Conservation (phyloP, 2,888 invertebrate species). For the Teinopalpus imperialis region DNA sequence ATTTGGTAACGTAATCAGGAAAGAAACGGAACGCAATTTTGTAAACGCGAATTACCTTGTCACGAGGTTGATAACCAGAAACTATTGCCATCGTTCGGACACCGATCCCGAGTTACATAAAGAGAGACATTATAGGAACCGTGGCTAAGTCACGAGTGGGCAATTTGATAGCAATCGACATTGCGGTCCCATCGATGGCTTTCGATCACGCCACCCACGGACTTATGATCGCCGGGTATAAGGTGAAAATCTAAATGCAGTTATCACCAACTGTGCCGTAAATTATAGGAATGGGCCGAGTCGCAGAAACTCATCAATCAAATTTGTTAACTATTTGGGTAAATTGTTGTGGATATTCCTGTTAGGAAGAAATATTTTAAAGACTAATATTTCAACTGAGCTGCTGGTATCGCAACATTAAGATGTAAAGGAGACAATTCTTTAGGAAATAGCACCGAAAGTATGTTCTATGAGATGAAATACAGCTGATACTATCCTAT, state of each 20-base stretch:
- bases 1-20: slow-evolving; percentile 5
- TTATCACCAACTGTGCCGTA: slow-evolving; percentile 66
- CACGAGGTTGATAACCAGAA: slow-evolving; percentile 11
- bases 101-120: slow-evolving; percentile 50
- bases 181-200: slow-evolving; percentile 37
- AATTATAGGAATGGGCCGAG: slow-evolving; percentile 61
- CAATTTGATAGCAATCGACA: slow-evolving; percentile 76
- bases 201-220: slow-evolving; percentile 45
- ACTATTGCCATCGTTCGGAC: slow-evolving; percentile 29
- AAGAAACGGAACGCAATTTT: slow-evolving; percentile 9
- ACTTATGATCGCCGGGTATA: slow-evolving; percentile 23
- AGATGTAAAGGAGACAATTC: too few relatives aligned
- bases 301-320: slow-evolving; percentile 52
- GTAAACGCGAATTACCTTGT: slow-evolving; percentile 13
- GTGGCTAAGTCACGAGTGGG: slow-evolving; percentile 64
- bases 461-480: too few relatives aligned
- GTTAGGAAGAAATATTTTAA: too few relatives aligned
- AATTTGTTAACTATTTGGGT: too few relatives aligned
- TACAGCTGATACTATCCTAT: too few relatives aligned
- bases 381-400: too few relatives aligned
- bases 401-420: too few relatives aligned
- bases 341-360: too few relatives aligned
- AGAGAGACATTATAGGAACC: slow-evolving; percentile 71
- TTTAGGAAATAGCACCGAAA: too few relatives aligned
- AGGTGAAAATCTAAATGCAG: slow-evolving; percentile 58